Conservation (phyloP, 2,113 vertebrate genomes). For the Peromyscus polionotus region DNA sequence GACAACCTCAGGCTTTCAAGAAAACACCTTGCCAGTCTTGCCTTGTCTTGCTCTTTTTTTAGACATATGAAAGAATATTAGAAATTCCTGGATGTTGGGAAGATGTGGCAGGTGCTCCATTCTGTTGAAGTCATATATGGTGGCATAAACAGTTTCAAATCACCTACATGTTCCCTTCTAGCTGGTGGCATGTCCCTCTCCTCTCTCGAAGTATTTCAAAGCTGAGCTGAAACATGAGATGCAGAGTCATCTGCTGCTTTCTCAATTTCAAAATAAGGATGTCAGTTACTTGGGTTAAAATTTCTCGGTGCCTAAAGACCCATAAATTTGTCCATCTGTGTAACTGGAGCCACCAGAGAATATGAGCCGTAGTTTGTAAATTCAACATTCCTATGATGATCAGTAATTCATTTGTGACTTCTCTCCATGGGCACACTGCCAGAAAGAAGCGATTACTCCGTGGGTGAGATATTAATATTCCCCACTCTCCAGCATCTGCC, state of each 20-base stretch:
- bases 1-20: not conserved
- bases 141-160: not conserved
- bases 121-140: not conserved
- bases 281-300: slow-evolving; percentile 62
- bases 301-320: slow-evolving; percentile 62
- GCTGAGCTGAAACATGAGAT: slow-evolving; percentile 53
- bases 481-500: slow-evolving; percentile 54
- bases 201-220: not conserved
- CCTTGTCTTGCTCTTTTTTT: not conserved
- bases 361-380: slow-evolving; percentile 79
- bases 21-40: not conserved
- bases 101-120: not conserved
- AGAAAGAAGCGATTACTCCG: slow-evolving; percentile 78
- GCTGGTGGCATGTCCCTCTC: not conserved
- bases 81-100: not conserved
- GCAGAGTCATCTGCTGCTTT: slow-evolving; percentile 47
- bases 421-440: slow-evolving; percentile 60
- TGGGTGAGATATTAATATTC: slow-evolving; percentile 80
- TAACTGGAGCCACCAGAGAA: slow-evolving; percentile 64
- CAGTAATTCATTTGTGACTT: slow-evolving; percentile 72
- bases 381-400: slow-evolving; percentile 66
- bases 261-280: slow-evolving; percentile 69
- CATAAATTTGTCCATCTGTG: slow-evolving; percentile 72
- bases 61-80: not conserved
- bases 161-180: not conserved